phyloP scores from a whole-genome alignment of 1,140 invertebrate species.

The Zelostemma sp. region DNA sequence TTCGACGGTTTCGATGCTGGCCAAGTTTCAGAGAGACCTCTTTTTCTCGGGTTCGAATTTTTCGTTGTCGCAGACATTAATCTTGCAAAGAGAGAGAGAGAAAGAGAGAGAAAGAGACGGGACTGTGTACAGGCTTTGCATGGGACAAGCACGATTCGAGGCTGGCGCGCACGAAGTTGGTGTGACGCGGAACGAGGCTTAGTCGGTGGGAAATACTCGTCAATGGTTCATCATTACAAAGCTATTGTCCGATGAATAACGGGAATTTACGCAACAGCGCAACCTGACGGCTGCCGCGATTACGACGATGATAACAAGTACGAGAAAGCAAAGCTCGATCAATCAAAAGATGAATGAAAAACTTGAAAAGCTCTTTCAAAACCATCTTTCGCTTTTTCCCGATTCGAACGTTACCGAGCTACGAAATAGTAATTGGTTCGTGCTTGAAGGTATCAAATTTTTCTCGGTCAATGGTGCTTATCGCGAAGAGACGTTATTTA shows the following conservation, averaged over 20 bases:
- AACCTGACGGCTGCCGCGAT: conserved; percentile 20
- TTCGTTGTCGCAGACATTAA: conserved; percentile 8
- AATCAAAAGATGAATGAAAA: conserved; percentile 24
- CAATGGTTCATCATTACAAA: conserved; percentile 43
- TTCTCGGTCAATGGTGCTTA: background rate
- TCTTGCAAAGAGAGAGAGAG: background rate
- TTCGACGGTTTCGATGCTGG: conserved; percentile 18
- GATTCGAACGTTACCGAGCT: too few relatives aligned
- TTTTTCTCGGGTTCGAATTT: conserved; percentile 6
- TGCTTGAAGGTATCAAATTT: background rate
- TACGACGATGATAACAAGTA: conserved; percentile 37
- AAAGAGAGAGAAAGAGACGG: too few relatives aligned
- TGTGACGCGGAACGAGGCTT: conserved; percentile 1
- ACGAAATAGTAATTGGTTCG: too few relatives aligned
- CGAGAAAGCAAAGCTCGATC: conserved; percentile 28
- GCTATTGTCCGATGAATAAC: conserved; percentile 36
- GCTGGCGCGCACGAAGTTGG: background rate
- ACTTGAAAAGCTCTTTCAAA: background rate
- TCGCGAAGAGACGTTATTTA: background rate
- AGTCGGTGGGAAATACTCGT: conserved; percentile 16
- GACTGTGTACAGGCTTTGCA: background rate
- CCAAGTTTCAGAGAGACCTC: conserved; percentile 33
- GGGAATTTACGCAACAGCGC: conserved; percentile 23
- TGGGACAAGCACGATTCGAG: conserved; percentile 23
- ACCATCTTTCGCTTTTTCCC: too few relatives aligned